Conservation (phyloP, 1,140 invertebrate genomes). For the Piezodorus guildinii region DNA sequence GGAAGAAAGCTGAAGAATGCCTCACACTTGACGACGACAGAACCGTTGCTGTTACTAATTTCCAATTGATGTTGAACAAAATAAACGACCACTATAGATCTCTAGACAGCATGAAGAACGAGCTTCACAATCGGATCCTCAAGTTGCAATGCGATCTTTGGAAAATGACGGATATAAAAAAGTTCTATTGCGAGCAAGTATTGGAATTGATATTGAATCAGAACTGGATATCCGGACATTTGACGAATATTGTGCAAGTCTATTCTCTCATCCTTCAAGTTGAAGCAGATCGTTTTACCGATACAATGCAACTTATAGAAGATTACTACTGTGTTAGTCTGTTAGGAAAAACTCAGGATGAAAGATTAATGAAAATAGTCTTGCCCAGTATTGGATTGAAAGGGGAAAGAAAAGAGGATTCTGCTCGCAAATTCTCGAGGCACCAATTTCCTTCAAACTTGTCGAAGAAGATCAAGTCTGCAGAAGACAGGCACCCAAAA, state of each 20-base stretch:
- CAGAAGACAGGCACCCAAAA: too few relatives aligned
- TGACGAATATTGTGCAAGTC: background rate
- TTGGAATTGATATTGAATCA: slow-evolving; percentile 8
- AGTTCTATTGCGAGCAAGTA: background rate
- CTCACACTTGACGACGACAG: slow-evolving; percentile 14
- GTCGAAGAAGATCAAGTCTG: too few relatives aligned
- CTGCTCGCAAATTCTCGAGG: too few relatives aligned
- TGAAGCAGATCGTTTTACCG: slow-evolving; percentile 21
- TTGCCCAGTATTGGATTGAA: background rate
- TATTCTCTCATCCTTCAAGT: slow-evolving; percentile 18
- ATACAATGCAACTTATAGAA: slow-evolving; percentile 20
- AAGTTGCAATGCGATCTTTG: slow-evolving; percentile 18
- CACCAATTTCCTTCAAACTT: too few relatives aligned
- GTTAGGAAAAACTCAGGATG: background rate
- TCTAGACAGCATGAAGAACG: slow-evolving; percentile 18
- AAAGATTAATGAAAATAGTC: background rate
- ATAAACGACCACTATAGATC: slow-evolving; percentile 12
- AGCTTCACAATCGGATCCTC: slow-evolving; percentile 19
- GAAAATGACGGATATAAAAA: slow-evolving; percentile 11
- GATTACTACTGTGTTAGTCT: slow-evolving; percentile 21
- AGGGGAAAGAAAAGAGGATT: too few relatives aligned
- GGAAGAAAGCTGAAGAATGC: background rate
- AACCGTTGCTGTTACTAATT: slow-evolving; percentile 17
- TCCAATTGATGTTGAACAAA: slow-evolving; percentile 22
- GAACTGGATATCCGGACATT: slow-evolving; percentile 17